Evolutionary conservation across 2,113 vertebrate genomes (phyloP).

Genomic region (Lipotes vexillifer): DNA sequence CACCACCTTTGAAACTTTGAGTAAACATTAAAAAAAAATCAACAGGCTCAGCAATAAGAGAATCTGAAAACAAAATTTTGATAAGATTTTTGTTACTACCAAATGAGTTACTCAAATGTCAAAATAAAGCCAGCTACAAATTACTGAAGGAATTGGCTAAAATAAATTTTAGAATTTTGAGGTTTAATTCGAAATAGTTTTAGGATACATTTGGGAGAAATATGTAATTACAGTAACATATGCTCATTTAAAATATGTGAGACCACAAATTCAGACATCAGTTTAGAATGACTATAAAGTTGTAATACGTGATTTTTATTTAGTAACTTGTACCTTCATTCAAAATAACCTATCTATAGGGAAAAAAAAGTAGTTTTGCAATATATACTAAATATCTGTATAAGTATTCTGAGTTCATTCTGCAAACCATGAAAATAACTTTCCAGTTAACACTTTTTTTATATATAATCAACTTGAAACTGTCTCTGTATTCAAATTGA

Average conservation of each 20-base stretch:
- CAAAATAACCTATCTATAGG: neutral
- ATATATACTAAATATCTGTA: neutral
- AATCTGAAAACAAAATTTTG: constrained; percentile 32
- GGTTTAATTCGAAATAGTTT: constrained; percentile 48
- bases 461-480: constrained; percentile 25
- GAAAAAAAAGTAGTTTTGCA: neutral
- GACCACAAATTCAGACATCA: neutral
- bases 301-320: constrained; percentile 42
- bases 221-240: constrained; percentile 37
- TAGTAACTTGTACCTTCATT: neutral
- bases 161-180: neutral
- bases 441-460: neutral
- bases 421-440: neutral
- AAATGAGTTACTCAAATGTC: constrained; percentile 24
- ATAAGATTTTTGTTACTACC: constrained; percentile 1
- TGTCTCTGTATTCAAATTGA: neutral
- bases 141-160: constrained; percentile 22
- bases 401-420: neutral
- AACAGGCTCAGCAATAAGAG: constrained; percentile 28
- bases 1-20: constrained; percentile 18
- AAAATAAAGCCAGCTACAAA: constrained; percentile 28
- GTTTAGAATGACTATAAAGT: constrained; percentile 42
- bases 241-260: constrained; percentile 31
- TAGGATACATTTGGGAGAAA: constrained; percentile 33
- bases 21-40: constrained; percentile 3